phyloP scores from a whole-genome alignment of 2,888 invertebrate genomes.

The Tuberolachnus salignus region DNA sequence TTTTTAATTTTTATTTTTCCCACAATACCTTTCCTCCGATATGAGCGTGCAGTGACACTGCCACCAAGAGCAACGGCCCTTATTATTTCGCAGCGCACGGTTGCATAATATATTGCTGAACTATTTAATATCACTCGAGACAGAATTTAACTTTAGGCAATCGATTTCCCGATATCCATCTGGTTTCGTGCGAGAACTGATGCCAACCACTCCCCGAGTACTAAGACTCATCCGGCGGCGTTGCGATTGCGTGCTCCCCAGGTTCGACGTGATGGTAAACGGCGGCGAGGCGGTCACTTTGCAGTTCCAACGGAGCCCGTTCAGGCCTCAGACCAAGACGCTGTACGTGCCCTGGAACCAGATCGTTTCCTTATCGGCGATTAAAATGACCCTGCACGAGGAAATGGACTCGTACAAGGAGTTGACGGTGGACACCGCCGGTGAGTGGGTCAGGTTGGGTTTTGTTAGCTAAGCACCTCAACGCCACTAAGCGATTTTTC shows the following conservation, averaged over 20 bases:
- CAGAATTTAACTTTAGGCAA: not conserved
- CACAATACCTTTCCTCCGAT: no score
- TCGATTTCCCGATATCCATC: not conserved
- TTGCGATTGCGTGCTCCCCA: slow-evolving; percentile 62
- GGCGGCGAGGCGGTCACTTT: slow-evolving; percentile 97
- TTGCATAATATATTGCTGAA: no score
- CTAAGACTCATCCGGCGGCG: no score
- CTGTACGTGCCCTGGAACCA: slow-evolving; percentile 98
- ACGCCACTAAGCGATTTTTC: not conserved
- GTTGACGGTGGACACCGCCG: slow-evolving; percentile 29
- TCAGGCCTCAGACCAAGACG: slow-evolving; percentile 83
- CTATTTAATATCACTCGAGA: no score
- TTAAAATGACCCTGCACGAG: slow-evolving; percentile 83
- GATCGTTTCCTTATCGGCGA: slow-evolving; percentile 89
- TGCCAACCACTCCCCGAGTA: no score
- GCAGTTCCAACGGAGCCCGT: slow-evolving; percentile 94
- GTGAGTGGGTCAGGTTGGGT: not conserved
- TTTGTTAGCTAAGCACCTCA: no score
- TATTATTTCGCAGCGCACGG: no score
- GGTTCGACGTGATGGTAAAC: slow-evolving; percentile 98
- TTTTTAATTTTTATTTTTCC: no score
- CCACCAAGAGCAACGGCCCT: no score
- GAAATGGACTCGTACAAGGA: slow-evolving; percentile 59
- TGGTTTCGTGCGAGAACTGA: no score
- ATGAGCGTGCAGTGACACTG: no score